These are phyloP conservation scores for Erannis defoliaria DNA, from an alignment of 2,888 invertebrate genomes.

Conservation along the genomic window DNA sequence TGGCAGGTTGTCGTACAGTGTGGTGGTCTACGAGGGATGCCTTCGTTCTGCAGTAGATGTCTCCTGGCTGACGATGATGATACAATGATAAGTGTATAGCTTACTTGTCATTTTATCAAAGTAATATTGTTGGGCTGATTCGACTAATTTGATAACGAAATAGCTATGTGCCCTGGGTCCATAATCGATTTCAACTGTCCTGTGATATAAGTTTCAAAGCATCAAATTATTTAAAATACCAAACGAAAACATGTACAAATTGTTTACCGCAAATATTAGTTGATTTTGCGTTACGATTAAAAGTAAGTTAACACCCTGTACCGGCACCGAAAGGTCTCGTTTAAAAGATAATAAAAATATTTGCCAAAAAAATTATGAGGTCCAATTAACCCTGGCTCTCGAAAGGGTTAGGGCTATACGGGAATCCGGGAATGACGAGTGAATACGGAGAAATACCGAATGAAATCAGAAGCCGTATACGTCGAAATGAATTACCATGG, in stretches of 20 bases:
- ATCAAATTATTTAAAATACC: not conserved
- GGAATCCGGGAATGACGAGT: conserved; percentile 18
- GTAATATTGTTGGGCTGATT: no score
- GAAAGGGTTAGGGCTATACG: conserved; percentile 26
- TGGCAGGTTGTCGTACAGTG: no score
- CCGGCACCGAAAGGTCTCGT: conserved; percentile 12
- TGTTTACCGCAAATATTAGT: not conserved
- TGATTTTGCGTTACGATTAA: conserved; percentile 8
- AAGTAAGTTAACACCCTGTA: conserved; percentile 11
- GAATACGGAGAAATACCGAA: conserved; percentile 25
- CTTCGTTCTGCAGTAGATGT: no score
- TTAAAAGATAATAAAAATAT: conserved; percentile 29
- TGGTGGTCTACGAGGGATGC: no score
- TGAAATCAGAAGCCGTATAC: conserved; percentile 25
- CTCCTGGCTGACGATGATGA: no score
- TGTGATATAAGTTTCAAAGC: no score
- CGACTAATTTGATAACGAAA: no score
- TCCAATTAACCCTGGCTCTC: conserved; percentile 35
- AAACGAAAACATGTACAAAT: not conserved
- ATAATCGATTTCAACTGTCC: no score
- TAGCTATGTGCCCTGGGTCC: no score
- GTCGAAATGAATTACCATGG: conserved; percentile 25
- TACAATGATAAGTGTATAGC: no score
- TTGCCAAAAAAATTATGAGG: conserved; percentile 34
- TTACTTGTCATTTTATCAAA: no score